Base-by-base conservation (phyloP, 2,113 vertebrate genomes). In the Apistogramma diplotaenia region DNA sequence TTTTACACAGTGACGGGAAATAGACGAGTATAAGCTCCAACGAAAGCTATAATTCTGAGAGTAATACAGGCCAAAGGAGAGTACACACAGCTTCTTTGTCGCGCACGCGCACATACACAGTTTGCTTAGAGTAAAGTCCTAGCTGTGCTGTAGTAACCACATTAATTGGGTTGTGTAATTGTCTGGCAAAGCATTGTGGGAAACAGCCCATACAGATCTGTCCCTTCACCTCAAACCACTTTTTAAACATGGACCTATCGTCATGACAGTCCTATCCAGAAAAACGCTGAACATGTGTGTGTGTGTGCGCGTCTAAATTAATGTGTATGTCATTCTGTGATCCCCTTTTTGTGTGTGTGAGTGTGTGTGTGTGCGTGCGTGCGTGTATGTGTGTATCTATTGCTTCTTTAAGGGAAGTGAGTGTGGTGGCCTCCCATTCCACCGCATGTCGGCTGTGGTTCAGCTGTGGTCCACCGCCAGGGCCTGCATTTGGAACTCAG, bases 141-240 rank as follows among this genome's bases (percentile, higher is more conserved):
- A 79, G 81, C 83, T 84, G 81, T 67, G 74, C 89, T 81, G 73
- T 82, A 90, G 89, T 91, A 89, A 93, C 91, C 93, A 93, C 93
- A 94, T 93, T 93, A 89, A 90, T 92, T 93, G 91, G 87, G 89
- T 94, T 93, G 86, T 91, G 90, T 93, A 93, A 94, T 93, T 92
- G 89, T 91, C 80, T 92, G 91, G 91, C 92, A 92, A 89, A 91
- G 93, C 85, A 89, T 89, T 91, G 91, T 93, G 92, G 91, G 87
- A 92, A 93, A 89, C 85, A 70, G 81, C 80, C 85, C 81, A 67
- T 92, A 79, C 83, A 87, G 87, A 90, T 88, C 89, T 89, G 90
- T 91, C 90, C 87, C 70, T 89, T 85, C 74, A 79, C 89, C 89
- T 86, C 86, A 93, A 93, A 93, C 90, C 87, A 55, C 86, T 89